These are phyloP conservation scores for Phytoseiulus persimilis DNA, from an alignment of 2,888 invertebrate genomes.

Conservation along the genomic window DNA sequence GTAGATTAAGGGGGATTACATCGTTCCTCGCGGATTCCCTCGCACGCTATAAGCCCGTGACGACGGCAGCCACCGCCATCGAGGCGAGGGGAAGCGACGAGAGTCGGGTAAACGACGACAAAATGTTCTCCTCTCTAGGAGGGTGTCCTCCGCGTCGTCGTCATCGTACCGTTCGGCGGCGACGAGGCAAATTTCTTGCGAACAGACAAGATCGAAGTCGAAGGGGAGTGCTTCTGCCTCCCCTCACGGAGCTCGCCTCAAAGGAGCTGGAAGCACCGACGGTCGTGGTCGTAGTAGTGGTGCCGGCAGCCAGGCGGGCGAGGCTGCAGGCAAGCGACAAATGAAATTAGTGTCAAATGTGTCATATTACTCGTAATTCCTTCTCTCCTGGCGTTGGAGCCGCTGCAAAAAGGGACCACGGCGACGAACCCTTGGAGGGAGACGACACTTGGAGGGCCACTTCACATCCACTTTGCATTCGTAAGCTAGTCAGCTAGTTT, in stretches of 20 bases:
- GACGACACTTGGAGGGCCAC: conserved; percentile 11
- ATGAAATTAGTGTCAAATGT: conserved; percentile 39
- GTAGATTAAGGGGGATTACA: conserved; percentile 5
- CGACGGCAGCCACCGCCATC: not conserved
- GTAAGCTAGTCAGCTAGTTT: not conserved
- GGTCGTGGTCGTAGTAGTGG: conserved; percentile 11
- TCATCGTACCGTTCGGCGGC: not conserved
- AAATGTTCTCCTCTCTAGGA: not conserved
- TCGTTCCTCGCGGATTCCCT: not conserved
- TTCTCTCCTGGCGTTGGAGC: not conserved
- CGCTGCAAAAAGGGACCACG: not conserved
- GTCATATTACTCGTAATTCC: conserved; percentile 38
- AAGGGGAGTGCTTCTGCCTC: not conserved
- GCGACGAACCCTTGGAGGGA: conserved; percentile 9
- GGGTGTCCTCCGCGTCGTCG: not conserved
- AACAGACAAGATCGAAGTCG: conserved; percentile 5
- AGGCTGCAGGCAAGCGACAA: conserved; percentile 24
- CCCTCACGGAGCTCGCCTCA: too few species aligned
- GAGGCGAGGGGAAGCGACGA: not conserved
- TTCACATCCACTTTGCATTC: conserved; percentile 37
- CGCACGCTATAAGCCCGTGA: not conserved
- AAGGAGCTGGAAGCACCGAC: not conserved
- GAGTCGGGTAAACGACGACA: not conserved
- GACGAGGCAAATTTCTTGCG: not conserved
- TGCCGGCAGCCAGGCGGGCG: not conserved